phyloP scores from a whole-genome alignment of 2,888 invertebrate genomes.

The Chaitophorus viminalis region DNA sequence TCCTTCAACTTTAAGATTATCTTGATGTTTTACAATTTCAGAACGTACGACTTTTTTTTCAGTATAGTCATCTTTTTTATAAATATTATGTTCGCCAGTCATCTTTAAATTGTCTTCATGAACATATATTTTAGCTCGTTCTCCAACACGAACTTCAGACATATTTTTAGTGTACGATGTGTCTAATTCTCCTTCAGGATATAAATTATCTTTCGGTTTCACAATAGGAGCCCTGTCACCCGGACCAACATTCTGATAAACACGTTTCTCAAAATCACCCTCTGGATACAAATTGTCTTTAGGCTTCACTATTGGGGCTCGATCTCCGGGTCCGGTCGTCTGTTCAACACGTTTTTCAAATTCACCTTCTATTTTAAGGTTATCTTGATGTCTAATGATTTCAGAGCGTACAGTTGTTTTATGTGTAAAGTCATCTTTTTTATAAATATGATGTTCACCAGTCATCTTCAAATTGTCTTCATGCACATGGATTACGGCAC shows the following conservation, averaged over 20 bases:
- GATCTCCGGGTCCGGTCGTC: constrained; percentile 67
- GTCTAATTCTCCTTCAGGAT: constrained; percentile 68
- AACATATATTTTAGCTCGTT: constrained; percentile 66
- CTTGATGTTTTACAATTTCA: constrained; percentile 69
- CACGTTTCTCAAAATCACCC: constrained; percentile 66
- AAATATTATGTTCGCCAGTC: constrained; percentile 73
- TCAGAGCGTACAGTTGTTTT: constrained; percentile 72
- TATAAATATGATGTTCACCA: constrained; percentile 71
- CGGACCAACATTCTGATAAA: constrained; percentile 65
- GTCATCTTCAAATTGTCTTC: constrained; percentile 75
- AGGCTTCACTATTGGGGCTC: constrained; percentile 67
- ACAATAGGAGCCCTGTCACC: constrained; percentile 69
- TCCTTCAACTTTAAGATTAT: constrained; percentile 68
- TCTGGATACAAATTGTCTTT: constrained; percentile 66
- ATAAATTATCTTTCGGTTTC: constrained; percentile 65
- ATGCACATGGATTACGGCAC: constrained; percentile 66
- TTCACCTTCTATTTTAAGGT: constrained; percentile 69
- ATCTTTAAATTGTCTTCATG: constrained; percentile 72
- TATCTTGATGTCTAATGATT: constrained; percentile 69
- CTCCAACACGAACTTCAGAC: constrained; percentile 66
- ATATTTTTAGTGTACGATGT: constrained; percentile 64
- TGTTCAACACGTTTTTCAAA: constrained; percentile 67
- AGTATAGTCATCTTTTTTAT: constrained; percentile 67
- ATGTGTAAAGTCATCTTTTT: constrained; percentile 67
- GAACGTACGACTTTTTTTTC: constrained; percentile 72